Base-by-base conservation (phyloP, 2,113 vertebrate genomes). In the Struthio camelus region DNA sequence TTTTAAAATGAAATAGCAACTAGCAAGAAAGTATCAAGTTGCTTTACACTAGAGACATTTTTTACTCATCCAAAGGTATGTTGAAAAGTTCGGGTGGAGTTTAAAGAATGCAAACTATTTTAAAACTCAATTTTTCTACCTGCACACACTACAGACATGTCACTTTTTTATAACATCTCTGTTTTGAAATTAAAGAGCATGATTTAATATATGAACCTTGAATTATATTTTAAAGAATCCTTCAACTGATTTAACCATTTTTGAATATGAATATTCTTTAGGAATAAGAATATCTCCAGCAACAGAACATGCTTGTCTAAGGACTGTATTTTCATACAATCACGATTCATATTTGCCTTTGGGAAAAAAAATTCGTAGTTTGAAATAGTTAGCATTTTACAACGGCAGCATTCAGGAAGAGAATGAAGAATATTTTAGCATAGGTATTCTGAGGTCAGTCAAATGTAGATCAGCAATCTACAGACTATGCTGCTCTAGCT, bases 1-100 rank as follows among this genome's bases (percentile, higher is more conserved):
- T 97, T 98, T 97, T 95, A 95, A 96, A 98, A 98, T 97, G 95
- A 96, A 97, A 97, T 70, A 73, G 87, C 90, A 97, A 73, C 96
- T 97, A 92, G 92, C 95, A 98, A 77, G 87, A 96, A 98, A 95
- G 95, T 85, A 93, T 65, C 80, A 87, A 93, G 82, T 95, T 95
- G 76, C 94, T 95, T 96, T 92, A 85, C 85, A 90, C 14, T 19
- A 59, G 95, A 83, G 85, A 61, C 56, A 88, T 91, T 97, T 96
- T 77, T 89, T 87, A 72, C 40, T 66, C 89, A 72, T 97, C 97
- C 97, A 96, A 96, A 98, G 97, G 97, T 95, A 97, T 97, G 96
- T 75, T 96, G 94, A 65, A 81, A 97, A 89, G 94, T 86, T 91
- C 93, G 83, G 93, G 76, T 48, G 90, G 69, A 66, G 71, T 58